Conservation (phyloP, 2,888 invertebrate genomes). For the Lepeophtheirus nordmannii region DNA sequence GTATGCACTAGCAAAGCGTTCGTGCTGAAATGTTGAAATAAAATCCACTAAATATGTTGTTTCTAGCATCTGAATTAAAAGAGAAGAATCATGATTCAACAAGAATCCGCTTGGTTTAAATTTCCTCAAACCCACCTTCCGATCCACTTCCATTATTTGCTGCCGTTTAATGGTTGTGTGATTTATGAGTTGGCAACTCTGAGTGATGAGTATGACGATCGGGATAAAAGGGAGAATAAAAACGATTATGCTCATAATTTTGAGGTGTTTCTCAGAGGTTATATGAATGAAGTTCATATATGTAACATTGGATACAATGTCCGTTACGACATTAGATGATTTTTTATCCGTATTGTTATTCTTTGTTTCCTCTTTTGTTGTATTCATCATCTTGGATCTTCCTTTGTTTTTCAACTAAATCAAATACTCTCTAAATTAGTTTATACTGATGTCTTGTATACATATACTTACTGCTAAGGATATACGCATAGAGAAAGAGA, state of each 20-base stretch:
- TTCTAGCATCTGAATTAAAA: not conserved
- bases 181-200: not conserved
- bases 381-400: too few species aligned
- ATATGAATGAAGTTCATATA: not conserved
- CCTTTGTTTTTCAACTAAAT: too few species aligned
- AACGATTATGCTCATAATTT: not conserved
- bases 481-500: too few species aligned
- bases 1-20: not conserved
- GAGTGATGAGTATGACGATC: not conserved
- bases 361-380: too few species aligned
- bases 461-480: too few species aligned
- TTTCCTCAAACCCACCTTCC: not conserved
- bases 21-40: not conserved
- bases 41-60: not conserved
- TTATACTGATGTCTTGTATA: too few species aligned
- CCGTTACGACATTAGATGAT: too few species aligned
- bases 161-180: not conserved
- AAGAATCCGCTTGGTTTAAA: not conserved
- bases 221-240: not conserved
- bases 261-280: not conserved
- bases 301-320: not conserved
- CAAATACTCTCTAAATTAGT: too few species aligned
- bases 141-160: not conserved
- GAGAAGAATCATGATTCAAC: not conserved
- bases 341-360: too few species aligned